Evolutionary conservation across 2,888 invertebrate genomes (phyloP).

Genomic region (Drosophila villosipedis): DNA sequence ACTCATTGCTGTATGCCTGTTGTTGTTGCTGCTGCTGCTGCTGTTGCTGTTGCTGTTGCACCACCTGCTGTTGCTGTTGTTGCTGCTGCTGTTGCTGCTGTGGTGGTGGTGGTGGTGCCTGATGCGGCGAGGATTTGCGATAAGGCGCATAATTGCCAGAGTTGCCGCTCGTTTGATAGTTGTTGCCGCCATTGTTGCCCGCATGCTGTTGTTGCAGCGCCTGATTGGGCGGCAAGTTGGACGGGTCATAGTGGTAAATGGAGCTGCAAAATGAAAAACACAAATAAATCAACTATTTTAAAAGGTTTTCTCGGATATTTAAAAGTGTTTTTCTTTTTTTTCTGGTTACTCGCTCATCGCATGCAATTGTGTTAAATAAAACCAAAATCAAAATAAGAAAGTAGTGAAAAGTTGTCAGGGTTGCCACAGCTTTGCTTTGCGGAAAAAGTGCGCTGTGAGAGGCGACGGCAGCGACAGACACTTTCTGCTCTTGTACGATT

Average conservation of each 20-base stretch:
- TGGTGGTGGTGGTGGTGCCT: conserved; percentile 55
- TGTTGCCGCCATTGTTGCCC: conserved; percentile 57
- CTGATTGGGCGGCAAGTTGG: conserved; percentile 85
- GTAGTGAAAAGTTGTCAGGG: conserved; percentile 47
- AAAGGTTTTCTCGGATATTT: neutral
- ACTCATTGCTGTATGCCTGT: conserved; percentile 59
- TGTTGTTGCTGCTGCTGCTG: conserved; percentile 53
- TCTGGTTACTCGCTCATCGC: conserved; percentile 56
- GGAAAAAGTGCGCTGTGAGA: conserved; percentile 50
- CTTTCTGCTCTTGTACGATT: conserved; percentile 18
- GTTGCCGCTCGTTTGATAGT: conserved; percentile 61
- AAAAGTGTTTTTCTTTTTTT: conserved; percentile 9
- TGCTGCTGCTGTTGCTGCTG: conserved; percentile 55
- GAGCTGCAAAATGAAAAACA: conserved; percentile 79
- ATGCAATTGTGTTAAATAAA: conserved; percentile 48
- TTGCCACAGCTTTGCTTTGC: conserved; percentile 50
- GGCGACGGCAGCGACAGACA: conserved; percentile 76
- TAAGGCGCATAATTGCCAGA: conserved; percentile 62
- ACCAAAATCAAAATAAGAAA: conserved; percentile 28
- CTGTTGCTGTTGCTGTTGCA: conserved; percentile 36
- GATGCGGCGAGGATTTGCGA: conserved; percentile 72
- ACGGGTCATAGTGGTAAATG: conserved; percentile 85
- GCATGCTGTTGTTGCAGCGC: conserved; percentile 70
- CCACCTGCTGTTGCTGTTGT: conserved; percentile 54
- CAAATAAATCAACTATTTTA: neutral